phyloP scores from a whole-genome alignment of 2,113 vertebrate species.

The Clinocottus analis region DNA sequence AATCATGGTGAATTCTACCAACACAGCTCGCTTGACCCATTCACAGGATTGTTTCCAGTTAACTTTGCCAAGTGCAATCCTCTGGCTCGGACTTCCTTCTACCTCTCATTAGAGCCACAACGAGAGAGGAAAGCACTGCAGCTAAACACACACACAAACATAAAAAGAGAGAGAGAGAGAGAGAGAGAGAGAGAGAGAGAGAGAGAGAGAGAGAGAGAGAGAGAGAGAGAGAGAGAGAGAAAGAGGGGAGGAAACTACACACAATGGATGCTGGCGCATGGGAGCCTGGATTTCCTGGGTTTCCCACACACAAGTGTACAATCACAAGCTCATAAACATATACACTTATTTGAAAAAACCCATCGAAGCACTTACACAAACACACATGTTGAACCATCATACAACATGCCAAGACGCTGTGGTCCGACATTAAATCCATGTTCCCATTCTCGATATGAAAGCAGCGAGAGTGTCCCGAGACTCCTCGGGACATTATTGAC shows the following conservation, averaged over 20 bases:
- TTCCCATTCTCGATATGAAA: slow-evolving; percentile 31
- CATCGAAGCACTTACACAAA: slow-evolving; percentile 22
- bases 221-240: slow-evolving; percentile 49
- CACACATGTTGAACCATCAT: slow-evolving; percentile 35
- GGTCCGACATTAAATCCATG: slow-evolving; percentile 27
- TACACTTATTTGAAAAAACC: slow-evolving; percentile 44
- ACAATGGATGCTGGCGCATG: slow-evolving; percentile 80
- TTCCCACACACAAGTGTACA: slow-evolving; percentile 82
- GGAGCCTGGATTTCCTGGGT: slow-evolving; percentile 82
- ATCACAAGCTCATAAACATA: slow-evolving; percentile 68
- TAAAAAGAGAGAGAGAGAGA: slow-evolving; percentile 47
- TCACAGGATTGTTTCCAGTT: slow-evolving; percentile 69
- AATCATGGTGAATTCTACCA: slow-evolving; percentile 55
- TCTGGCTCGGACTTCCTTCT: slow-evolving; percentile 68
- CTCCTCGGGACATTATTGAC: slow-evolving; percentile 15
- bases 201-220: slow-evolving; percentile 48
- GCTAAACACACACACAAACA: slow-evolving; percentile 59
- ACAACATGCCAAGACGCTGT: slow-evolving; percentile 35
- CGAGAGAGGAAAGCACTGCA: slow-evolving; percentile 64
- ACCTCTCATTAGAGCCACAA: slow-evolving; percentile 72
- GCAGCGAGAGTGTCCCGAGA: slow-evolving; percentile 13
- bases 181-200: slow-evolving; percentile 43
- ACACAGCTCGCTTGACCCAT: slow-evolving; percentile 63
- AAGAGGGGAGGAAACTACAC: slow-evolving; percentile 73
- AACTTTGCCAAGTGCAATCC: slow-evolving; percentile 73